These are phyloP conservation scores for Strigamia crassipes DNA, from an alignment of 2,888 invertebrate genomes.

Conservation along the genomic window DNA sequence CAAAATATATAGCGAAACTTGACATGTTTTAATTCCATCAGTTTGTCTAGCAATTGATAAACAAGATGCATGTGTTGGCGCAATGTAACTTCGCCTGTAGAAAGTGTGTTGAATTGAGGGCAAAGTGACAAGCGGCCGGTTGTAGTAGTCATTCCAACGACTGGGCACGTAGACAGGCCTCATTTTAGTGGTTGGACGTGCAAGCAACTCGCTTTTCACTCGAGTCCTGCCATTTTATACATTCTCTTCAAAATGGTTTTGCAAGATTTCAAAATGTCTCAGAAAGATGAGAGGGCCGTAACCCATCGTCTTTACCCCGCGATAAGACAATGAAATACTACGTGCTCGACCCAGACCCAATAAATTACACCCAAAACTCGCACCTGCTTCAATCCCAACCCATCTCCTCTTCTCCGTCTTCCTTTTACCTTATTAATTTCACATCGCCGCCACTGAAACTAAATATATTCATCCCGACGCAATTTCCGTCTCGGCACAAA, in stretches of 20 bases:
- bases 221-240: slow-evolving; percentile 31
- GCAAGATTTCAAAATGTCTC: slow-evolving; percentile 31
- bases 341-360: slow-evolving; percentile 40
- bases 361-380: slow-evolving; percentile 2
- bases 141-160: slow-evolving; percentile 20
- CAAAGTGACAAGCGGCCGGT: slow-evolving; percentile 17
- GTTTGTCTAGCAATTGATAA: too few species aligned
- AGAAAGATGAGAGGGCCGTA: slow-evolving; percentile 40
- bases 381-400: background rate
- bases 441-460: background rate
- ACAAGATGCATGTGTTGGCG: background rate
- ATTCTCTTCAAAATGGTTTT: slow-evolving; percentile 39
- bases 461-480: background rate
- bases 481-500: slow-evolving; percentile 12
- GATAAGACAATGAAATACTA: slow-evolving; percentile 42
- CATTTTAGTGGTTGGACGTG: slow-evolving; percentile 32
- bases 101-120: slow-evolving; percentile 10
- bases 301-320: slow-evolving; percentile 26
- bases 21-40: too few species aligned
- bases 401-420: background rate
- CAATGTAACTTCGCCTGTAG: background rate
- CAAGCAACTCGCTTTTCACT: slow-evolving; percentile 39
- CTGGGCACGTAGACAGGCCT: slow-evolving; percentile 35
- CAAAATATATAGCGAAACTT: too few species aligned
- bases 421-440: slow-evolving; percentile 19